Conservation (phyloP, 2,113 vertebrate genomes). For the Cyphomyrus discorhynchus region DNA sequence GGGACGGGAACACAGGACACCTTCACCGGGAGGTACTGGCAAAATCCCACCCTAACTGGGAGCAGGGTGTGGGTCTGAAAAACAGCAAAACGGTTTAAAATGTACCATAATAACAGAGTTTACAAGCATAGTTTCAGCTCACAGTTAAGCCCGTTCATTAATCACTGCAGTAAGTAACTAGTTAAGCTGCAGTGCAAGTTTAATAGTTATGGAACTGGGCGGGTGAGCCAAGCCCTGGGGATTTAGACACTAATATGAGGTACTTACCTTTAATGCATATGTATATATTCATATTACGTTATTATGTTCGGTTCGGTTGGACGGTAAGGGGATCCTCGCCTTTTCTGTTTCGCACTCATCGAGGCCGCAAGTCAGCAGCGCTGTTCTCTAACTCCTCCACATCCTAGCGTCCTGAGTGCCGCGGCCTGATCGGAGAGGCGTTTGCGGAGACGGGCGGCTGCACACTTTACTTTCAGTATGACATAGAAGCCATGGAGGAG, state of each 20-base stretch:
- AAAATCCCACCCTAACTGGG: neutral
- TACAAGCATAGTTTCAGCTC: neutral
- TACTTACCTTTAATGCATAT: conserved; percentile 6
- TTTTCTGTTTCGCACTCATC: neutral
- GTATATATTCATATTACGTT: neutral
- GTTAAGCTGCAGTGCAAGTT: neutral
- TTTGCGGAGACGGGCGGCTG: neutral
- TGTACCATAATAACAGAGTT: neutral
- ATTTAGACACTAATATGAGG: neutral
- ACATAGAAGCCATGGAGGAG: neutral
- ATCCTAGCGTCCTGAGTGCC: neutral
- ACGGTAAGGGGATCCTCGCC: neutral
- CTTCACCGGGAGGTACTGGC: neutral
- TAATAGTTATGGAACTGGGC: neutral
- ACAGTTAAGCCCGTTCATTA: neutral
- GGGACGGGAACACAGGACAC: conserved; percentile 47
- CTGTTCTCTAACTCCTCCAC: neutral
- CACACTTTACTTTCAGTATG: neutral
- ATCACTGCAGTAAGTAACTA: neutral
- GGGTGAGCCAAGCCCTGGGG: neutral
- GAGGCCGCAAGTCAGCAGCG: neutral
- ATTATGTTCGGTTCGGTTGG: neutral
- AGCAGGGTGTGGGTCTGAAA: neutral
- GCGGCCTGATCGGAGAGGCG: neutral
- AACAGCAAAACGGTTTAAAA: neutral